Evolutionary conservation across 2,888 invertebrate species (phyloP), one percentile per base, ranked within the genome.

Genomic region (Thymelicus sylvestris): DNA sequence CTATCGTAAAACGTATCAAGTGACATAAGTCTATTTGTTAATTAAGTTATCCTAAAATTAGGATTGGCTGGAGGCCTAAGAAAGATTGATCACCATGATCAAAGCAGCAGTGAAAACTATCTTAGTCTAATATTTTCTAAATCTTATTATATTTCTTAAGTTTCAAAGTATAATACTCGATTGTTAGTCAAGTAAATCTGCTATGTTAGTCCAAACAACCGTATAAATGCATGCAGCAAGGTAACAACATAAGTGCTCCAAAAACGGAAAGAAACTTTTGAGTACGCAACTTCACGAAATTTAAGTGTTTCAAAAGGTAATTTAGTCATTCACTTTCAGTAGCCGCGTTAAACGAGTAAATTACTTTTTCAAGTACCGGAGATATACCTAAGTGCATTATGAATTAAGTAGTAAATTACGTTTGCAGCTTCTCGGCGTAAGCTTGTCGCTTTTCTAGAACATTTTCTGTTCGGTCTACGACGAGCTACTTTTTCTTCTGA

Each of bases 391-490:
- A 70, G 70, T 70, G 80, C 79, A 79, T 78, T 75, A 76, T 77
- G 77, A 79, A 80, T 78, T 77, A 80, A 78, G 76, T 75, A 80
- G 79, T 78, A 81, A 82, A 84, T 84, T 83, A 79, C 78, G 80
- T 83, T 83, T 81, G 78, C 81, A 80, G 78, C 79, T 81, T 76
- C 77, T 75, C 76, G 72, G 78, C 74, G 78, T 77, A 76, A 78
- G 77, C 76, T 78, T 76, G 71, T 71, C 76, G 76, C 78, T 78
- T 78, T 74, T 76, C 75, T 72, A 73, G 73, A 77, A 74, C 76
- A 79, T 80, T 80, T 79, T 77, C 79, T 76, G 77, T 76, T 78
- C 74, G 73, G 78, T 78, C 77, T 75, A 75, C 77, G 78, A 79
- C 78, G 74, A 78, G 76, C 76, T 77, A 79, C 77, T 81, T 82